Base-by-base conservation (phyloP, 2,797 vertebrate species). In the Philypnodon macrostomus region DNA sequence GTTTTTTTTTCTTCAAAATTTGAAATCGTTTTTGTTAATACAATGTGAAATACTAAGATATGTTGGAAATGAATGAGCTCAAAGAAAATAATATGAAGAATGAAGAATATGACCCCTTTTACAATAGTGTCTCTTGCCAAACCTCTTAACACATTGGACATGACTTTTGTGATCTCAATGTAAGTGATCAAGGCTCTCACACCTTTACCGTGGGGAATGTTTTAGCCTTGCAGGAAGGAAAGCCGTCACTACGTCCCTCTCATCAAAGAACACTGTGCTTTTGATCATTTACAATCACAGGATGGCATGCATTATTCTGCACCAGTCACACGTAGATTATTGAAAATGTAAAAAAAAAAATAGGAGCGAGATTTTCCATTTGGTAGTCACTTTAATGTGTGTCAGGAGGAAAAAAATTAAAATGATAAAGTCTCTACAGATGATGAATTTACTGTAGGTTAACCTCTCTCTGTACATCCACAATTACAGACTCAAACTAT, bases 241-340 rank as follows among this genome's bases (percentile, higher is more conserved):
- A 68, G 65, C 66, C 71, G 70, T 73, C 78, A 54, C 32, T n/a
- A 18, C 23, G 10, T 31, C 41, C 12, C 58, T 54, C 30, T 47
- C 26, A 72, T 75, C 27, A 34, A 29, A 13, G 27, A 40, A 34
- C 14, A 39, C 47, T 36, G 30, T 2, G 53, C 64, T 67, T 79
- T 78, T 83, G 77, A 87, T 80, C 77, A 72, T 80, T 64, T 29
- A 11, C 45, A 46, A 63, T 71, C 59, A 75, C 48, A 69, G 66
- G 54, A 45, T n/a, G 26, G 14, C 54, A 73, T 70, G 68, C 44
- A 62, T 80, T 80, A 80, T 76, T 79, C 70, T 29, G 26, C 14
- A 2, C 17, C 34, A 8, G 59, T 29, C 48, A 29, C 46, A 44
- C 36, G n/a, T n/a, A n/a, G n/a, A n/a, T n/a, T n/a, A n/a, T n/a